Evolutionary conservation across 1,140 invertebrate species (phyloP), one percentile per base, ranked within the genome.

Genomic region (Camponotus pennsylvanicus): DNA sequence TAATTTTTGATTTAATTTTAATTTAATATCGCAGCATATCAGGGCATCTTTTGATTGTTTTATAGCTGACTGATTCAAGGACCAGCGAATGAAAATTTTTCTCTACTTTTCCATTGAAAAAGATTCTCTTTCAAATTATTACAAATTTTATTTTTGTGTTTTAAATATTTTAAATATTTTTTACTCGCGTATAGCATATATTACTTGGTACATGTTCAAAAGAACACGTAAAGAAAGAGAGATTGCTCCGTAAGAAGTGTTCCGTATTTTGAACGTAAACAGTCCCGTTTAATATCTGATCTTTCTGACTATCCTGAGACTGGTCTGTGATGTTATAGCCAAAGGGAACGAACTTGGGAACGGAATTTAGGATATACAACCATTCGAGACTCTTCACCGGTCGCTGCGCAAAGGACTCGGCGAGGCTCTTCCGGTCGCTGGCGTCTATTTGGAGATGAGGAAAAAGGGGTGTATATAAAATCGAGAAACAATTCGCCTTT

Each of bases 401-500:
- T 4, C 34, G 45, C 49, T 18, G 15, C 13, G 15, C 34, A 69
- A 80, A 70, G 13, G n/a, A 42, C 40, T n/a, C 4, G 9, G 59
- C 4, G 59, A 13, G 5, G 32, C 5, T n/a, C 21, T 69, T 55
- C 37, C 32, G 27, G 8, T 63, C 27, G 59, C 21, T 2, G 32
- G 42, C 13, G 77, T 57, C 45, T 27, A 21, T 70, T 57, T 57
- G 32, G 11, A 27, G 27, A 21, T 42, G 21, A 37, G 7, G 34
- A n/a, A 6, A 45, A 42, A 15, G 11, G n/a, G 40, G 6, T 49
- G 61, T 27, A 40, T 49, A 63, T 21, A 70, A 75, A 83, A 37
- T 73, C 55, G 37, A n/a, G 1, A 61, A 75, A 83, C 79, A 83
- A 83, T 75, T 57, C 55, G n/a, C 42, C 55, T 70, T 82, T 73